A percentile compares a stretch with the other conserved stretches of the same genome.
These are phyloP conservation scores for Clavelina lepadiformis DNA, from an alignment of 23 tunicate genomes.

Conservation along the genomic window DNA sequence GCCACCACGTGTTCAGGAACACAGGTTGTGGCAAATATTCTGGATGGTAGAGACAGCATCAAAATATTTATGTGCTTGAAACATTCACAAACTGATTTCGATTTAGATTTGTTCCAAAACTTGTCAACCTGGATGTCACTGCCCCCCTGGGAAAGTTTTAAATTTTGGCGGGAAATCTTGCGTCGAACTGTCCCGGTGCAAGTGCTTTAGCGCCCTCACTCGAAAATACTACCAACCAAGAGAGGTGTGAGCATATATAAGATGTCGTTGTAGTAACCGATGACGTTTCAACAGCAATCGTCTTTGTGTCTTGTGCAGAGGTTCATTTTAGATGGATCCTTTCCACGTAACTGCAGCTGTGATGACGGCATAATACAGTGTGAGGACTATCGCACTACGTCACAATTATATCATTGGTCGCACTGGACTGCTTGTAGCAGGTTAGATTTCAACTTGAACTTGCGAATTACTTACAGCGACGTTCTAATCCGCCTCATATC, in stretches of 20 bases:
- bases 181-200: slow-evolving; percentile 4
- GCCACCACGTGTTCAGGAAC: not conserved
- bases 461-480: too few relatives aligned
- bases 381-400: not conserved
- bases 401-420: slow-evolving; percentile 26
- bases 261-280: too few relatives aligned
- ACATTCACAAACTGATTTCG: too few relatives aligned
- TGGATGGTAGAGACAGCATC: too few relatives aligned
- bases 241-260: too few relatives aligned
- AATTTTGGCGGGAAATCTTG: not conserved
- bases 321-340: too few relatives aligned
- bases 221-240: not conserved
- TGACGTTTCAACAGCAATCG: too few relatives aligned
- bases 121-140: slow-evolving; percentile 4
- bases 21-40: not conserved
- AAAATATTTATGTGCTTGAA: too few relatives aligned
- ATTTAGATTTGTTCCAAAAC: too few relatives aligned
- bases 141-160: not conserved
- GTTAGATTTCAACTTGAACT: too few relatives aligned
- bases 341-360: slow-evolving; percentile 16
- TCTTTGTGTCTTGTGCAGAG: too few relatives aligned
- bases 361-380: slow-evolving; percentile 20
- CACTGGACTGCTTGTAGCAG: slow-evolving; percentile 45
- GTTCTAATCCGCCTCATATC: too few relatives aligned
- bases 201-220: slow-evolving; percentile 3